Percentiles rank a stretch among this genome's conserved stretches.
Conservation (phyloP, 2,888 invertebrate species). For the Pemphredon lugubris region DNA sequence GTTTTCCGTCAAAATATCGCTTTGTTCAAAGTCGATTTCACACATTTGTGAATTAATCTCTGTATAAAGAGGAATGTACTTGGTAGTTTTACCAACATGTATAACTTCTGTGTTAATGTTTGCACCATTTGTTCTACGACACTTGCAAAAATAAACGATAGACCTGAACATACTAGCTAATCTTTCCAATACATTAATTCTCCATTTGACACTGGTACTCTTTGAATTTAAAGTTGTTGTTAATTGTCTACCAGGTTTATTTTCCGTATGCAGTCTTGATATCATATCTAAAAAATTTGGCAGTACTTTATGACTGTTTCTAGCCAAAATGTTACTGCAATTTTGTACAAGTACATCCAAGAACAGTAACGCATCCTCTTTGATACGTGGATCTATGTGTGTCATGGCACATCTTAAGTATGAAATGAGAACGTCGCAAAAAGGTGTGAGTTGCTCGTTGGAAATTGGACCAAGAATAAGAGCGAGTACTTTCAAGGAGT, state of each 20-base stretch:
- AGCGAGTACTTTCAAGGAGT: conserved; percentile 83
- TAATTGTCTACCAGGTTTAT: conserved; percentile 86
- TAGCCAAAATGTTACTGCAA: conserved; percentile 86
- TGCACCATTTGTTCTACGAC: conserved; percentile 27
- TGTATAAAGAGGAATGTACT: conserved; percentile 64
- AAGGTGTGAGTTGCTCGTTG: conserved; percentile 85
- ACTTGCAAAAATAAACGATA: conserved; percentile 72
- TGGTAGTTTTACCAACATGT: conserved; percentile 46
- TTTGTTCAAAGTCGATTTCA: conserved; percentile 63
- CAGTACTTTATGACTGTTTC: conserved; percentile 87
- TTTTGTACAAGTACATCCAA: conserved; percentile 89
- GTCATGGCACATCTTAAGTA: conserved; percentile 95
- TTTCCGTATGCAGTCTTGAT: conserved; percentile 87
- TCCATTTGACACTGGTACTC: conserved; percentile 90
- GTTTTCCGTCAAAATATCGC: conserved; percentile 69
- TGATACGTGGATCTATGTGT: conserved; percentile 90
- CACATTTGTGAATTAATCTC: conserved; percentile 52
- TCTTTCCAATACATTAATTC: conserved; percentile 88
- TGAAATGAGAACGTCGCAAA: conserved; percentile 89
- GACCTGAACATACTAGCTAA: conserved; percentile 85
- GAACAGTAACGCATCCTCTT: conserved; percentile 91
- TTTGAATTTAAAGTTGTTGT: conserved; percentile 87
- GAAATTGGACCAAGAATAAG: conserved; percentile 81
- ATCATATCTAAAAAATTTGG: conserved; percentile 93
- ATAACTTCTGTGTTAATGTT: conserved; percentile 14